These are phyloP conservation scores for Ochotona princeps DNA, from an alignment of 2,113 vertebrate species.

Conservation along the genomic window DNA sequence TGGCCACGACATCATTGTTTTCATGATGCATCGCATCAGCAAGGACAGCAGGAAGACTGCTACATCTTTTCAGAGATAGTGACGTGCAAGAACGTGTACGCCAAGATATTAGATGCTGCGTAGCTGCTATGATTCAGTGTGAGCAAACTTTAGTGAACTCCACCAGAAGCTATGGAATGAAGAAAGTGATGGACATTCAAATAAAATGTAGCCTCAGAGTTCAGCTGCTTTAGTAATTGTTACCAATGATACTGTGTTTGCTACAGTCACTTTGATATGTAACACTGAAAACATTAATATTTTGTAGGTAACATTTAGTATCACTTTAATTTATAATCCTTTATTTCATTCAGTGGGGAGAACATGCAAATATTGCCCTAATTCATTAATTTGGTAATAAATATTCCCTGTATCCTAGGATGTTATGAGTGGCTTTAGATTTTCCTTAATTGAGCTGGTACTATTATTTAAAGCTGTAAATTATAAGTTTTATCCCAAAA, in stretches of 20 bases:
- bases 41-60: not conserved
- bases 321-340: not conserved
- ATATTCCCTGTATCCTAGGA: not conserved
- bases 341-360: not conserved
- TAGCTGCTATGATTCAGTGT: not conserved
- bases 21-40: not conserved
- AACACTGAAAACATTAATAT: not conserved
- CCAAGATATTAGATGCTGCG: not conserved
- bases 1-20: not conserved
- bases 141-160: not conserved
- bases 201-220: not conserved
- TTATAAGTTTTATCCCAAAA: conserved; percentile 4
- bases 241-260: not conserved
- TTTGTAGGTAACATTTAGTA: not conserved
- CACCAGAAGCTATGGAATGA: not conserved
- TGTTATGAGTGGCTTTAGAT: not conserved
- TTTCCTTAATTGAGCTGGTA: conserved; percentile 31
- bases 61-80: not conserved
- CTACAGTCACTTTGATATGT: not conserved
- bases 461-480: not conserved
- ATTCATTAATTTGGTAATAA: conserved; percentile 6
- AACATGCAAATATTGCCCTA: not conserved
- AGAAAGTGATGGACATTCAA: not conserved
- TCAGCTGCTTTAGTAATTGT: not conserved
- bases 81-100: not conserved